Conservation (phyloP, 2,888 invertebrate genomes). For the Euzophera pinguis region DNA sequence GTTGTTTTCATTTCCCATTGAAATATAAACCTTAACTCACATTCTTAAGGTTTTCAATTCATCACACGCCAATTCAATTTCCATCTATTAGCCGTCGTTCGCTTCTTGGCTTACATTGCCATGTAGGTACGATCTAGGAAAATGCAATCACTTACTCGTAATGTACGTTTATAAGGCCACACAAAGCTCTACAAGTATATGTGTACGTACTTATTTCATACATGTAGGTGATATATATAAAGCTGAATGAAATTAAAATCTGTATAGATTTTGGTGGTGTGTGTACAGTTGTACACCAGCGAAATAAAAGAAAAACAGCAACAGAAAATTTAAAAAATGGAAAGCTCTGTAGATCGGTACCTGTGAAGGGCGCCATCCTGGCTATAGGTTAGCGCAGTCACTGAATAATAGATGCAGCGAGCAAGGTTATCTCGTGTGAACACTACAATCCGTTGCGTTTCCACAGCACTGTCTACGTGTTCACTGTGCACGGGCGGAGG, state of each 20-base stretch:
- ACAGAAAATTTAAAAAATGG: background rate
- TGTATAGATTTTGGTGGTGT: no score
- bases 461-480: conserved; percentile 31
- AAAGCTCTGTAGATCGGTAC: conserved; percentile 41
- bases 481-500: conserved; percentile 41
- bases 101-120: conserved; percentile 4
- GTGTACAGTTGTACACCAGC: background rate
- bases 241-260: background rate
- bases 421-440: conserved; percentile 58
- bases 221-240: background rate
- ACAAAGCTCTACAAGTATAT: background rate
- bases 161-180: background rate
- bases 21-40: background rate
- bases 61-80: background rate
- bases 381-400: conserved; percentile 61
- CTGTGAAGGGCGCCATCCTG: conserved; percentile 74
- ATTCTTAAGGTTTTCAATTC: background rate
- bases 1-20: background rate
- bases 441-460: conserved; percentile 39
- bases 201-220: no score
- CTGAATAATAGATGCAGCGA: conserved; percentile 74
- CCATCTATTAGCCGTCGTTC: conserved; percentile 1
- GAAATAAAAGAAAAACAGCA: background rate
- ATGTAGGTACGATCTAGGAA: background rate
- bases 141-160: conserved; percentile 7